These are phyloP conservation scores for Electrona antarctica DNA, from an alignment of 2,113 vertebrate genomes.

Conservation along the genomic window DNA sequence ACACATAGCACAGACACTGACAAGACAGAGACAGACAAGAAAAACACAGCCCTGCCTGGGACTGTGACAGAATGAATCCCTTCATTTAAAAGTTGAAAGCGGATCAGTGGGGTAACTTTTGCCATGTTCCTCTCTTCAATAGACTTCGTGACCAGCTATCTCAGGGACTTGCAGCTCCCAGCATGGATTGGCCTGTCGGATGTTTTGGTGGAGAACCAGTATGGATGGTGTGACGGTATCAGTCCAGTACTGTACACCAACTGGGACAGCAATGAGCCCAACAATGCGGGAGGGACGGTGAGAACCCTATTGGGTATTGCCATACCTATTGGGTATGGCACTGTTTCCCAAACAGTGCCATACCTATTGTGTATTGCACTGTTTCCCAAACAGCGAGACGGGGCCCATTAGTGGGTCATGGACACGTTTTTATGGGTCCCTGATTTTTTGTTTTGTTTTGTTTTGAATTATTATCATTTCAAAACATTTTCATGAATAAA, in stretches of 20 bases:
- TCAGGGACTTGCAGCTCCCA: conserved; percentile 64
- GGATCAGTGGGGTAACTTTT: neutral
- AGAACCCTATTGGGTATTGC: conserved; percentile 22
- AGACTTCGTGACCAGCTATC: conserved; percentile 82
- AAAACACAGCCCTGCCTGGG: no score
- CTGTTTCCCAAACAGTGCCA: neutral
- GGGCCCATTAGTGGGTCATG: neutral
- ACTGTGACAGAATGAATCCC: no score
- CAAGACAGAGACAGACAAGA: no score
- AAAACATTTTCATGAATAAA: no score
- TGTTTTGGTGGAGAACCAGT: conserved; percentile 68
- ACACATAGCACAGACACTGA: no score
- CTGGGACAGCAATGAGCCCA: conserved; percentile 79
- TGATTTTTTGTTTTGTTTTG: neutral
- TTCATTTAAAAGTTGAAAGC: no score
- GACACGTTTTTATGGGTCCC: neutral
- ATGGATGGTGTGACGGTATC: conserved; percentile 76
- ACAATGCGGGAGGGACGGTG: conserved; percentile 71
- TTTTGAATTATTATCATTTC: neutral
- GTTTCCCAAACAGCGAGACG: neutral
- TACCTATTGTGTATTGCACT: neutral
- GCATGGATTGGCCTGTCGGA: conserved; percentile 82
- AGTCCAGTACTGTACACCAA: conserved; percentile 80
- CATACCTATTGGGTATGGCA: neutral
- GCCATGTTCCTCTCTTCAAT: neutral